Evolutionary conservation across 2,113 vertebrate genomes (phyloP), one percentile per base, ranked within the genome.

Genomic region (Burhinus bistriatus): DNA sequence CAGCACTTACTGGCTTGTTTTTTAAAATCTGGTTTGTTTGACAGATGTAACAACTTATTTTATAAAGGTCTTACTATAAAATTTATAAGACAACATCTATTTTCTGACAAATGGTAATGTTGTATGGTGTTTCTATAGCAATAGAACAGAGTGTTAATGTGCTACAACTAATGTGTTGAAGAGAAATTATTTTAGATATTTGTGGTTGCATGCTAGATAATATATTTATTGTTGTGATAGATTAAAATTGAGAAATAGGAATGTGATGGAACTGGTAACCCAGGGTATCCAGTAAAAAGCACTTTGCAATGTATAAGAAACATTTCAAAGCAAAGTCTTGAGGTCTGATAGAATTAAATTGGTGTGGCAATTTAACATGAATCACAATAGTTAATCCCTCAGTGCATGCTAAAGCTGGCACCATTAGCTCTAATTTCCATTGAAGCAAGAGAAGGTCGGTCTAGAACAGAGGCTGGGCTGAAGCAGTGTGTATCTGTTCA

Each of bases 361-460:
- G 83, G 78, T 30, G 69, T 95, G 87, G 81, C 93, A 75, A 51
- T 94, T 95, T 75, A 95, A 83, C 75, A 59, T 90, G 70, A 89
- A 95, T 95, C 83, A 77, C 84, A 85, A 55, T 44, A 83, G 88
- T 80, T 88, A 89, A 89, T 96, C 91, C 89, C 79, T 88, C 40
- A 4, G 62, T 62, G 84, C 86, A 30, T 78, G 72, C 85, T 71
- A 75, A 71, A 94, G 81, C 86, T 64, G 89, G 83, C 92, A 89
- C 64, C 81, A 52, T 85, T 90, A 64, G 62, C 83, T 95, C 83
- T 57, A 29, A 86, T 92, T 95, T 88, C 84, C 72, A 69, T 3
- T 79, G 83, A 87, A 93, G 83, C 93, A 91, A 94, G 87, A 81
- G 93, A 11, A 62, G 90, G 70, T 95, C 71, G 62, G 75, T 85